Conservation (phyloP, 2,888 invertebrate genomes). For the Plebejus anna region DNA sequence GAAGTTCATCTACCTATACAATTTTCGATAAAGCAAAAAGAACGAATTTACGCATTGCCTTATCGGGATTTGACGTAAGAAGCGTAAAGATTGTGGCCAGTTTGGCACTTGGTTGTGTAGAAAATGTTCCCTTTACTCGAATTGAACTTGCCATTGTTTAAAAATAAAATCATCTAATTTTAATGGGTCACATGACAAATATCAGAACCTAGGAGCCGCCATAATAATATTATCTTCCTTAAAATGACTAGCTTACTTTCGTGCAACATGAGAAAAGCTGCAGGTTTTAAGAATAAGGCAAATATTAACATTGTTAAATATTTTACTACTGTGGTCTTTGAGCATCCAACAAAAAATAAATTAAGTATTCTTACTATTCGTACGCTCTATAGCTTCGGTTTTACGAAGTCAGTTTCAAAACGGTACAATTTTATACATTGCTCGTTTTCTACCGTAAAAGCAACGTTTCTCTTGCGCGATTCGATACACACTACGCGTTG, state of each 20-base stretch:
- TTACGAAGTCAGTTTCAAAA: background rate
- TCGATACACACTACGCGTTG: background rate
- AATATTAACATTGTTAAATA: background rate
- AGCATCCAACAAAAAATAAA: background rate
- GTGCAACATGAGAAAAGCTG: background rate
- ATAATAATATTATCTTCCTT: background rate
- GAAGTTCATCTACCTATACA: background rate
- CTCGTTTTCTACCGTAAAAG: background rate
- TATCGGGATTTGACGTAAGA: background rate
- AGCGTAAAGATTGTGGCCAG: background rate
- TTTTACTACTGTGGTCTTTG: background rate
- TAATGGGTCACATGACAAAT: background rate
- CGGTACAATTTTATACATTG: background rate
- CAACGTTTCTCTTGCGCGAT: background rate
- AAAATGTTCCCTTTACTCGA: background rate
- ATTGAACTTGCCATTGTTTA: background rate
- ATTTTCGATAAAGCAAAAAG: background rate
- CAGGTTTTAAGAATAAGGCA: background rate
- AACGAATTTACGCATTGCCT: background rate
- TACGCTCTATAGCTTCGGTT: background rate
- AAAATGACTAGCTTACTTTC: background rate
- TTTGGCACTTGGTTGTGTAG: background rate
- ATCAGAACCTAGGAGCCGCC: background rate
- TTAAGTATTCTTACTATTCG: background rate
- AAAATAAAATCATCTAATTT: background rate